Evolutionary conservation across 1,140 invertebrate species (phyloP).

Genomic region (Portunus trituberculatus): DNA sequence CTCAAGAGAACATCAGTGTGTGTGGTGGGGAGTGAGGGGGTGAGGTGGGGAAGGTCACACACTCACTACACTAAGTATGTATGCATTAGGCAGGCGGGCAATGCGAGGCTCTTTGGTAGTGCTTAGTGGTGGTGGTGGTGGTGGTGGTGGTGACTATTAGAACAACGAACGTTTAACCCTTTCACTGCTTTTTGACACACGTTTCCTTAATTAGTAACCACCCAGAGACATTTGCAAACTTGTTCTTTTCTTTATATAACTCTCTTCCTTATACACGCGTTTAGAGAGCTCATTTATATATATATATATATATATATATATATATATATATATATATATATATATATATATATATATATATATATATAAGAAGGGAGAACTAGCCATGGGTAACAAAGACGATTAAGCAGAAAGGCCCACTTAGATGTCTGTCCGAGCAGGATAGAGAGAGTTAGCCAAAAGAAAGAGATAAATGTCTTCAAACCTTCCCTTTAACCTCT

Average conservation of each 20-base stretch:
- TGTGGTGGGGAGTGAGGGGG: too few species aligned
- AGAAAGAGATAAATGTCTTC: too few species aligned
- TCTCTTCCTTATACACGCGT: not conserved
- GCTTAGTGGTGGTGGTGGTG: not conserved
- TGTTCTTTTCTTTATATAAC: not conserved
- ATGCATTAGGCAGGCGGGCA: not conserved
- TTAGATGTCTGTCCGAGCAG: not conserved
- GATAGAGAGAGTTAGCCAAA: too few species aligned
- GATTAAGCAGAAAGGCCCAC: not conserved
- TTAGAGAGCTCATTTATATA: not conserved
- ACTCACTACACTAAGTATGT: not conserved
- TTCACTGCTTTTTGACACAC: not conserved
- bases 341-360: conserved; percentile 26
- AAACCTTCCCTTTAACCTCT: too few species aligned
- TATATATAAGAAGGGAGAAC: not conserved
- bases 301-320: conserved; percentile 26
- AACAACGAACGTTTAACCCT: not conserved
- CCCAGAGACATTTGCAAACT: not conserved
- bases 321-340: conserved; percentile 26
- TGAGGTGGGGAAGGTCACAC: not conserved
- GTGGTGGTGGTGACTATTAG: not conserved
- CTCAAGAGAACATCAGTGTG: not conserved
- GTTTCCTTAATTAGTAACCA: not conserved
- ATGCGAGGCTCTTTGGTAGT: not conserved
- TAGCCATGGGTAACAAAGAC: not conserved